Evolutionary conservation across 2,888 invertebrate species (phyloP).

Genomic region (Nephrotoma appendiculata): DNA sequence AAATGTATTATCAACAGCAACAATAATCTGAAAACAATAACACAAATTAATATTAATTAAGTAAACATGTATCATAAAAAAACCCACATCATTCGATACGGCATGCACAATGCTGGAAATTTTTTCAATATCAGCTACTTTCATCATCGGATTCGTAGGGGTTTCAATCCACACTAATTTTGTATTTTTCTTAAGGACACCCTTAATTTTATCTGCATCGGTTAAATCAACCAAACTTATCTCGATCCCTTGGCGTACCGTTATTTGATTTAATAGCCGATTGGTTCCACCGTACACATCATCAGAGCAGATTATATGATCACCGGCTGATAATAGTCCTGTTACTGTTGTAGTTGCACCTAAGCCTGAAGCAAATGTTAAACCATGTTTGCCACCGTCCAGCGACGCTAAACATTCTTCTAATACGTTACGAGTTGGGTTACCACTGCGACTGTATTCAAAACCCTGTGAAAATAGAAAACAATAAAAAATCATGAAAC

Average conservation of each 20-base stretch:
- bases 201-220: constrained; percentile 45
- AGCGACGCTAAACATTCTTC: constrained; percentile 82
- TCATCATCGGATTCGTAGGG: constrained; percentile 89
- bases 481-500: background rate
- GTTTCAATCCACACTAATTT: constrained; percentile 92
- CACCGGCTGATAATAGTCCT: constrained; percentile 64
- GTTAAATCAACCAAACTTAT: constrained; percentile 67
- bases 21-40: constrained; percentile 37
- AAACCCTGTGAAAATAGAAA: constrained; percentile 44
- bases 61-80: background rate
- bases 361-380: constrained; percentile 80
- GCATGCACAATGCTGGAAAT: constrained; percentile 47
- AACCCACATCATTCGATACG: constrained; percentile 21
- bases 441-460: constrained; percentile 88
- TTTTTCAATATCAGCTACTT: constrained; percentile 73
- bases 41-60: background rate
- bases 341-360: constrained; percentile 68
- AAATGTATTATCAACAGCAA: constrained; percentile 91
- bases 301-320: constrained; percentile 80
- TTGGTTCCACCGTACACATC: constrained; percentile 94
- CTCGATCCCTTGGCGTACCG: constrained; percentile 52
- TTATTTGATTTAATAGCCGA: constrained; percentile 51
- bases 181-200: constrained; percentile 64
- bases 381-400: constrained; percentile 74
- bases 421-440: constrained; percentile 79